Evolutionary conservation across 2,888 invertebrate genomes (phyloP).

Genomic region (Tetragonula carbonaria): DNA sequence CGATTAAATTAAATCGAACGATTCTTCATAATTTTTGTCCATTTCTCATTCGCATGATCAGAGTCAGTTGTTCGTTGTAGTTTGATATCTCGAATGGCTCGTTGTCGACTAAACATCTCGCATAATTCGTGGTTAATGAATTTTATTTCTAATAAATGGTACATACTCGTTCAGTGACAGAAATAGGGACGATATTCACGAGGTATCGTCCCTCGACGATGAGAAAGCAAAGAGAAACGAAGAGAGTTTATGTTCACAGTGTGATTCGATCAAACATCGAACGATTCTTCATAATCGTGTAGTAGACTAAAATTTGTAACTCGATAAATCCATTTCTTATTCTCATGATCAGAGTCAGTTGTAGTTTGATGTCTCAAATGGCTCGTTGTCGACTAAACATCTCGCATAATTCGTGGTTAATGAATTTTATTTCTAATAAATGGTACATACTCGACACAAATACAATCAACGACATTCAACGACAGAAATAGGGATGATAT

Average conservation of each 20-base stretch:
- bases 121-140: background rate
- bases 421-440: background rate
- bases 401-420: background rate
- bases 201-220: background rate
- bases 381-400: background rate
- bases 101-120: background rate
- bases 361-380: background rate
- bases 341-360: slow-evolving; percentile 7
- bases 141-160: background rate
- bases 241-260: too few species aligned
- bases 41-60: slow-evolving; percentile 2
- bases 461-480: background rate
- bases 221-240: background rate
- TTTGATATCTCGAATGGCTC: background rate
- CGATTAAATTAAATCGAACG: too few species aligned
- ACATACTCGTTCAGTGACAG: background rate
- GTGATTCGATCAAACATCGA: too few species aligned
- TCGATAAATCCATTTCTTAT: background rate
- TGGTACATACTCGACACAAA: background rate
- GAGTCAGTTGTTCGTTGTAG: background rate
- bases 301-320: too few species aligned
- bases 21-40: background rate
- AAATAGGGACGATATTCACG: background rate
- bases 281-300: background rate
- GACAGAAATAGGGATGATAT: background rate